Base-by-base conservation (phyloP, 2,888 invertebrate species). In the Chesias legatella region DNA sequence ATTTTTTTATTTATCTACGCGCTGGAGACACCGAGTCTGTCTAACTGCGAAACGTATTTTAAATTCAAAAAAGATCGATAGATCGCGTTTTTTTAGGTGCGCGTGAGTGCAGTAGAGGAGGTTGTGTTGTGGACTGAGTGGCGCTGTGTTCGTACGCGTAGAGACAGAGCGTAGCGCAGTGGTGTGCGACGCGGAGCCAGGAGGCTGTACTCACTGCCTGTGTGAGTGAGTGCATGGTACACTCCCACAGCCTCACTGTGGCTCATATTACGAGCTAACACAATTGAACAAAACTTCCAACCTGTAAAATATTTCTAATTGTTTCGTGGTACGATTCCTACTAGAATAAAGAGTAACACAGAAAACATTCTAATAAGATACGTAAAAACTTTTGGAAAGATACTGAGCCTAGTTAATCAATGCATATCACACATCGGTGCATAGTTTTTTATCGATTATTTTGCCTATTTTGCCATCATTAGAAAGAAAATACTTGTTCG, bases 91-190 rank as follows among this genome's bases (percentile, higher is more conserved):
- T 75, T 53, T 86, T 86, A 85, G 77, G 69, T 86, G 85, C 85
- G 88, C 85, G 86, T 86, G 88, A 88, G 88, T 88, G 88, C 85
- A 85, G 82, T 76, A 79, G 80, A 81, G 73, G 88, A 88, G 84
- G 86, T 82, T 81, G 81, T 85, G 73, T 86, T 73, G 78, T 71
- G 70, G 67, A 85, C 85, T 86, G 85, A 83, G 86, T 83, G 79
- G 76, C 76, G 68, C 67, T 83, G 84, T 84, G 83, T 81, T 76
- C 66, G 83, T 84, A 74, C 68, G 75, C 66, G 83, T 84, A 74
- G 67, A 64, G 69, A 77, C 67, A 77, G 74, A 71, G 66, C 56
- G 48, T 36, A 49, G 56, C 51, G 55, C 56, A 61, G 8, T 52
- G 46, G 85, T 84, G 85, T 84, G 84, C 67, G 83, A 79, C 72